These are phyloP conservation scores for Cyprinus carpio DNA, from an alignment of 2,113 vertebrate species.

Conservation along the genomic window DNA sequence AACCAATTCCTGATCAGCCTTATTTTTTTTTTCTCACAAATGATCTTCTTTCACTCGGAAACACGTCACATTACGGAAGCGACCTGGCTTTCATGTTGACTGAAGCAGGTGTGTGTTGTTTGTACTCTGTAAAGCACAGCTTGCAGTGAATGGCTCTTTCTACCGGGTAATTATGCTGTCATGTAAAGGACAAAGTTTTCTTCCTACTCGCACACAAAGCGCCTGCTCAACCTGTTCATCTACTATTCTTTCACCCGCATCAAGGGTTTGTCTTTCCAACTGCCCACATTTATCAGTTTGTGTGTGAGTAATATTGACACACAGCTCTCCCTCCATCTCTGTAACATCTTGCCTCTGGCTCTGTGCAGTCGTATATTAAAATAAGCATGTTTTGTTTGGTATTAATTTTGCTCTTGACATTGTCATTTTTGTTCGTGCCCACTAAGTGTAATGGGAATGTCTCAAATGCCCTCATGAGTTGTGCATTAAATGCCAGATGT, in stretches of 20 bases:
- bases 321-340: slow-evolving; percentile 3
- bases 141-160: slow-evolving; percentile 18
- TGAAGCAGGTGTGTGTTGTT: slow-evolving; percentile 27
- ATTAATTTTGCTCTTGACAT: background rate
- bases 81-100: background rate
- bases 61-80: background rate
- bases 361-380: background rate
- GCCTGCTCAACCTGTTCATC: slow-evolving; percentile 34
- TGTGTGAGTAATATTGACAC: slow-evolving; percentile 1
- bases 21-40: no score
- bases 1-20: background rate
- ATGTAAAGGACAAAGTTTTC: slow-evolving; percentile 68
- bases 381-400: slow-evolving; percentile 14
- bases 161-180: slow-evolving; percentile 66
- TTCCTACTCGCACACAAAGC: background rate
- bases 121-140: slow-evolving; percentile 12
- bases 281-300: slow-evolving; percentile 1
- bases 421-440: background rate
- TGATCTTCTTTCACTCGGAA: background rate
- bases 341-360: slow-evolving; percentile 8
- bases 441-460: background rate
- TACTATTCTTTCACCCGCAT: slow-evolving; percentile 6
- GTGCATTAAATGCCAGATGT: background rate
- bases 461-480: slow-evolving; percentile 10
- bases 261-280: background rate